phyloP scores from a whole-genome alignment of 1,140 invertebrate genomes.

The Charaxes varanes region DNA sequence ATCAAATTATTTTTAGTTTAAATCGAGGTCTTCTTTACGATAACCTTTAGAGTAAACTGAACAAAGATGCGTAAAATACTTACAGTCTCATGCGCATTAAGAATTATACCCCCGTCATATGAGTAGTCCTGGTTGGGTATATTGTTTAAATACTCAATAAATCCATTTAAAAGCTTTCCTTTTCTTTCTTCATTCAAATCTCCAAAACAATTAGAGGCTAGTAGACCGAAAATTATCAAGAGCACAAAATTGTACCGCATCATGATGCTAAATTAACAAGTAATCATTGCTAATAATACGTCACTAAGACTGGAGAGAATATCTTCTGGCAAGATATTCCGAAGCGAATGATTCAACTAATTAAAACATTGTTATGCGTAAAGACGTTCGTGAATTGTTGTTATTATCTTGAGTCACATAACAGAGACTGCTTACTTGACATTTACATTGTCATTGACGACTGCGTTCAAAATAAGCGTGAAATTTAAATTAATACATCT shows the following conservation, averaged over 20 bases:
- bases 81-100: conserved; percentile 39
- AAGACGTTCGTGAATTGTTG: no score
- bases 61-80: conserved; percentile 22
- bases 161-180: conserved; percentile 45
- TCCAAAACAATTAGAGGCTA: conserved; percentile 26
- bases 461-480: no score
- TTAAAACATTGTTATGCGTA: no score
- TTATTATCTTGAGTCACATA: no score
- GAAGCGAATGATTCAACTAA: no score
- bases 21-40: conserved; percentile 13
- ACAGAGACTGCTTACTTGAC: no score
- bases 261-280: conserved; percentile 30
- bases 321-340: no score
- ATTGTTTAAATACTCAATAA: conserved; percentile 48
- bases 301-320: no score
- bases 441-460: no score
- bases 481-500: no score
- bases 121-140: conserved; percentile 38
- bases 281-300: conserved; percentile 29
- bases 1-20: no score
- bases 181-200: conserved; percentile 37
- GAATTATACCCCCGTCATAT: conserved; percentile 41
- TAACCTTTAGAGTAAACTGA: conserved; percentile 19
- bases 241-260: conserved; percentile 23
- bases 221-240: conserved; percentile 22